phyloP scores from a whole-genome alignment of 2,797 vertebrate genomes.

The Dermochelys coriacea region DNA sequence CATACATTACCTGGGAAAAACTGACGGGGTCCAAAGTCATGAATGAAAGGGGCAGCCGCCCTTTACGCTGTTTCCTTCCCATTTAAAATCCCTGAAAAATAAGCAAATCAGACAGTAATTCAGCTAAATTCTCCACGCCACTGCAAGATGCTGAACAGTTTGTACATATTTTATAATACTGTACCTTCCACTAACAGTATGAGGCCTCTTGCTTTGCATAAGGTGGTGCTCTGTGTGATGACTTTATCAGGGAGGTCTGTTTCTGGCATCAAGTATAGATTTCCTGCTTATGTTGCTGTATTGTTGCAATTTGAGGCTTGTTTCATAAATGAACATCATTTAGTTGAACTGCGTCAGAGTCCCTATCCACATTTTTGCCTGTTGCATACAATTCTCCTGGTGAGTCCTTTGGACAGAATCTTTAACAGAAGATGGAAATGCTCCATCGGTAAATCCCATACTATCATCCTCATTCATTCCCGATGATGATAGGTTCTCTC shows the following conservation, averaged over 20 bases:
- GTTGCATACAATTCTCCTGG: not conserved
- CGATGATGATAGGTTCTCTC: not conserved
- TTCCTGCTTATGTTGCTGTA: not conserved
- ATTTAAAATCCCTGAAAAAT: conserved; percentile 42
- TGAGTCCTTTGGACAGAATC: rapidly evolving
- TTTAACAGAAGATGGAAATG: not conserved
- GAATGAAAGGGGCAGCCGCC: not conserved
- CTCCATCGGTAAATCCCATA: not conserved
- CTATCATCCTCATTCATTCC: not conserved
- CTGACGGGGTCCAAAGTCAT: not conserved
- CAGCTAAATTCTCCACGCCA: not conserved
- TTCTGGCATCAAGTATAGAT: rapidly evolving
- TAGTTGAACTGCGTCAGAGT: not conserved
- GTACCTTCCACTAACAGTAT: conserved; percentile 45
- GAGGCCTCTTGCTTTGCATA: not conserved
- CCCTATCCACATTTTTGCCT: not conserved
- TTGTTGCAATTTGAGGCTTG: rapidly evolving
- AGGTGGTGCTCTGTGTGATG: not conserved
- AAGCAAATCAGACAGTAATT: not conserved
- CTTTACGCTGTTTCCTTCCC: not conserved
- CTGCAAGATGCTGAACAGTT: conserved; percentile 14
- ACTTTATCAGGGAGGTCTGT: not conserved
- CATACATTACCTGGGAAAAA: not conserved
- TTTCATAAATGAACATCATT: not conserved
- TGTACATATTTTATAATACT: conserved; percentile 28